Base-by-base conservation (phyloP, 2,888 invertebrate species). In the Andricus curvator region DNA sequence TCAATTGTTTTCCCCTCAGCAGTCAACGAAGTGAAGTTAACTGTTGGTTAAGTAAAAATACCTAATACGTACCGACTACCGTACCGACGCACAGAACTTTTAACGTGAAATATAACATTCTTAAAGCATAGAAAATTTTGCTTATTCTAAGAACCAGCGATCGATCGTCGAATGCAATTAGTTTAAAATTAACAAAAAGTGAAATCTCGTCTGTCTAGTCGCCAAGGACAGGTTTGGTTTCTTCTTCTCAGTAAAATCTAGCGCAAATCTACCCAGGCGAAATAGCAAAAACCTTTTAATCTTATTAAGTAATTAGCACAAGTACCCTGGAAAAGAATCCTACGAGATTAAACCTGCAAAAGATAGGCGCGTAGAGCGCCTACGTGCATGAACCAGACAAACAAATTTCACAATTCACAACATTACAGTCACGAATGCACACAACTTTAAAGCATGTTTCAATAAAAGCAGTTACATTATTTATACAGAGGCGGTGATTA, bases 351-450 rank as follows among this genome's bases (percentile, higher is more conserved):
- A 48, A 70, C 56, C 56, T 60, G 33, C 11, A 15, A 74, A 60
- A 74, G 29, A 70, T 9, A 41, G 44, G 44, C 15, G 15, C 44
- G 4, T 15, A 44, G 44, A 44, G 13, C 20, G 17, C 22, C 48
- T 51, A 74, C 74, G 51, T 51, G 51, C 29, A 51, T 51, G n/a
- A 13, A 51, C 22, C 74, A 22, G 41, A 37, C 22, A 74, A 51
- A 70, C 68, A 29, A 51, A 56, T 74, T 17, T 44, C 48, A 74
- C 33, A 74, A 33, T 29, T 74, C 51, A 74, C 70, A 56, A 74
- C n/a, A 67, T n/a, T 37, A 1, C 51, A 51, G 20, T 74, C 51
- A 29, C 29, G 20, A 51, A 74, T 33, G 33, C 20, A 1, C 25
- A 74, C 48, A 74, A 74, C 48, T 74, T 51, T 33, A 20, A 33